These are phyloP conservation scores for Luscinia megarhynchos DNA, from an alignment of 2,797 vertebrate genomes.

Conservation along the genomic window DNA sequence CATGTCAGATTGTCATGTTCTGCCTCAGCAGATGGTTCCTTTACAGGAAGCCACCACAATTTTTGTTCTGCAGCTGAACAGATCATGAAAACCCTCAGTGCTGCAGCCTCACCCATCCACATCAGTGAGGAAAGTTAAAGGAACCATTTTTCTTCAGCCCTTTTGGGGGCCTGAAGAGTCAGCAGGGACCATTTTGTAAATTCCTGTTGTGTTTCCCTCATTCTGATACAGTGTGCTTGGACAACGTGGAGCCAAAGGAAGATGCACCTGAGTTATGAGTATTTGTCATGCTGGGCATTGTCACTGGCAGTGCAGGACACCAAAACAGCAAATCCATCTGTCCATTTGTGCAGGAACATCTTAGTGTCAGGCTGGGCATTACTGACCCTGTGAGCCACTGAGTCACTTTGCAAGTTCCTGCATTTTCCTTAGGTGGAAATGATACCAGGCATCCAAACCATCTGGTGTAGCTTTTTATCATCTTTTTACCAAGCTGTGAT, in stretches of 20 bases:
- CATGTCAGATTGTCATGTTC: neutral
- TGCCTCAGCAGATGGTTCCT: neutral
- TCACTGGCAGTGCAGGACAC: neutral
- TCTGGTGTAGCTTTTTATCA: neutral
- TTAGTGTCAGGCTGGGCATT: neutral
- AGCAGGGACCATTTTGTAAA: neutral
- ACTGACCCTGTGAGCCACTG: neutral
- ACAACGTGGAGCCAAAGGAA: rapidly evolving
- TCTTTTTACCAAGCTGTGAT: neutral
- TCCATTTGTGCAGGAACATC: neutral
- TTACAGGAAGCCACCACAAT: constrained; percentile 40
- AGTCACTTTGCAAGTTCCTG: neutral
- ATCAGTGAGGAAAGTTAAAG: neutral
- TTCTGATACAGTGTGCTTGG: neutral
- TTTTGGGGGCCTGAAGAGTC: neutral
- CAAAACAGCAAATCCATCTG: neutral
- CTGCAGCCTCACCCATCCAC: neutral
- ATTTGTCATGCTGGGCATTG: neutral
- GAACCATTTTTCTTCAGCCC: neutral
- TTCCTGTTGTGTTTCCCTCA: neutral
- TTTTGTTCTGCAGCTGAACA: neutral
- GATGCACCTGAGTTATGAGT: rapidly evolving
- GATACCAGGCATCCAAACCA: neutral
- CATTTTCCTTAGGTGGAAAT: neutral
- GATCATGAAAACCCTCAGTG: neutral